Evolutionary conservation across 2,797 vertebrate species (phyloP), one percentile per base, ranked within the genome.

Genomic region (Taenioides sp.): DNA sequence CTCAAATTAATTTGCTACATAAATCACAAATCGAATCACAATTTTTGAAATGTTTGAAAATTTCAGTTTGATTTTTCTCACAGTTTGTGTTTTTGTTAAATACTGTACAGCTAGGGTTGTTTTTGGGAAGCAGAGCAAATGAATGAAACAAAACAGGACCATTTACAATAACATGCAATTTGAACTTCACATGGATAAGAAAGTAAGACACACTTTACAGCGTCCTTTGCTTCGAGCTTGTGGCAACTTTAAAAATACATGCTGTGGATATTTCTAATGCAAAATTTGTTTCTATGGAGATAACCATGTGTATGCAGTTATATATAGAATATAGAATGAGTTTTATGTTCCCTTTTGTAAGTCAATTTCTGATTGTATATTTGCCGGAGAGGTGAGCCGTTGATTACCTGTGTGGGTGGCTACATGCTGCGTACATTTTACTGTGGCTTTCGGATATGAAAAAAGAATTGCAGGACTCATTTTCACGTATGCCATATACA

Each of bases 351-450:
- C 0, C 70, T 70, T 65, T 54, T 28, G 40, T 70, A 31, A 47
- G 10, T 20, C 43, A 7, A 63, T 11, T 43, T 76, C 16, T 65
- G 1, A 60, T 63, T 70, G 25, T 59, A 9, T 31, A 54, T 72
- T 52, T 66, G 52, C 62, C 12, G 40, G 40, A 60, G 50, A 54
- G 17, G 61, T 64, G 67, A 25, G 22, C 57, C 37, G 28, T 68
- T 63, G 31, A 67, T 57, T 68, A 57, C 31, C 31, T 59, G 14
- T 52, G 50, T 58, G 31, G 50, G 76, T 31, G 64, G 57, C 55
- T 65, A 71, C 73, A 50, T 57, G 68, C 49, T 50, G 67, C 23
- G 37, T 64, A 23, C 54, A 59, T 20, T 67, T 52, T 57, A 67
- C 52, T n/a, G 7, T 6, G 16, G 16, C 40, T 49, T 64, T 47